phyloP scores from a whole-genome alignment of 2,797 vertebrate species.

The Botia kubotai region DNA sequence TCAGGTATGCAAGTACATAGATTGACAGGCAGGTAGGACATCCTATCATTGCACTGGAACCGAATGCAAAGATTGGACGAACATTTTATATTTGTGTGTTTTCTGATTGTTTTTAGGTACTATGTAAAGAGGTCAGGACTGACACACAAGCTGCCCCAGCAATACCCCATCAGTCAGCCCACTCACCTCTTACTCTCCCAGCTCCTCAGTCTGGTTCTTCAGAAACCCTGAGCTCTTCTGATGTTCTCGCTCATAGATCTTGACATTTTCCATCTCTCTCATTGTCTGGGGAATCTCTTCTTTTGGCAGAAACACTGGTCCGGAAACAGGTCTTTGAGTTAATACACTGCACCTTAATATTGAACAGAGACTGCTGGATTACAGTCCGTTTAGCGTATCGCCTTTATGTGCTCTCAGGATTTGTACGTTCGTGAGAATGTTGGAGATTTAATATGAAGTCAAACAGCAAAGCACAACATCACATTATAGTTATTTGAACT shows the following conservation, averaged over 20 bases:
- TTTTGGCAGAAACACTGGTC: neutral
- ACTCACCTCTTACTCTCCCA: constrained; percentile 70
- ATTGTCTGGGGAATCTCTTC: neutral
- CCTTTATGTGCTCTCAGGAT: constrained; percentile 37
- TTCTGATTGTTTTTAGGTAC: constrained; percentile 71
- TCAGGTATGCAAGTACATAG: constrained; percentile 68
- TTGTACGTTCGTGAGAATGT: neutral
- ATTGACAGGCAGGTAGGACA: too few relatives aligned
- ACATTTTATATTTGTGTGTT: neutral
- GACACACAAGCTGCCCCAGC: constrained; percentile 73
- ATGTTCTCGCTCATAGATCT: neutral
- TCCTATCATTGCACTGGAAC: neutral
- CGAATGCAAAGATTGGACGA: too few relatives aligned
- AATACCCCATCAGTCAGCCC: constrained; percentile 76
- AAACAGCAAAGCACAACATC: neutral
- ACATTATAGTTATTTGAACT: neutral
- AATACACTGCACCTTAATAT: constrained; percentile 24
- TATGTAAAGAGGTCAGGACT: constrained; percentile 71
- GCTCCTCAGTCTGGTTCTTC: constrained; percentile 69
- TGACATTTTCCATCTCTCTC: neutral
- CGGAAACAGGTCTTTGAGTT: constrained; percentile 19
- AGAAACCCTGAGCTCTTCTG: constrained; percentile 37
- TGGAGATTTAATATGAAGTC: neutral
- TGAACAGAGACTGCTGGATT: constrained; percentile 25
- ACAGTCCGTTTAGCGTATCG: constrained; percentile 12